phyloP scores from a whole-genome alignment of 1,140 invertebrate species.

The Papilio dardanus region DNA sequence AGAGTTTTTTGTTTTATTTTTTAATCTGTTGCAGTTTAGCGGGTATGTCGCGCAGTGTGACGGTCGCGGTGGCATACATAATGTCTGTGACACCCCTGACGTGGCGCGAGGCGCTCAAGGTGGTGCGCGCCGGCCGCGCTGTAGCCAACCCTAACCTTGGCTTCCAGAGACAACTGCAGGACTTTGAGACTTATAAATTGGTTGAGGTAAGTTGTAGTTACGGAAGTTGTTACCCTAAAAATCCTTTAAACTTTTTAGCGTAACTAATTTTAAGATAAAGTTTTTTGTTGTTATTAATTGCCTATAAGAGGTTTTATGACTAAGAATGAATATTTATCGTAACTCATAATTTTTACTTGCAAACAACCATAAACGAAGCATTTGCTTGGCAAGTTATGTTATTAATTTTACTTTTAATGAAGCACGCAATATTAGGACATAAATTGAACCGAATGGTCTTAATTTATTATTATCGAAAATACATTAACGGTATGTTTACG shows the following conservation, averaged over 20 bases:
- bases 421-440: not conserved
- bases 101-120: conserved; percentile 96
- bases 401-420: not conserved
- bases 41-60: conserved; percentile 97
- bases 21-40: conserved; percentile 87
- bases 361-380: too few species aligned
- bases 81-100: conserved; percentile 96
- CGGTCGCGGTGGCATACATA: conserved; percentile 96
- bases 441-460: not conserved
- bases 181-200: conserved; percentile 93
- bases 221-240: too few species aligned
- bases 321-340: not conserved
- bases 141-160: conserved; percentile 98
- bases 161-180: conserved; percentile 96
- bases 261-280: too few species aligned
- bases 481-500: not conserved
- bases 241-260: too few species aligned
- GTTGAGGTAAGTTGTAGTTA: conserved; percentile 85
- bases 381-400: too few species aligned
- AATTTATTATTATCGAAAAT: not conserved
- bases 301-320: not conserved
- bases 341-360: too few species aligned
- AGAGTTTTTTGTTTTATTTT: conserved; percentile 34
- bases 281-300: too few species aligned
- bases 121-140: conserved; percentile 93